Evolutionary conservation across 2,888 invertebrate genomes (phyloP), one percentile per base, ranked within the genome.

Genomic region (Drosophila emarginata): DNA sequence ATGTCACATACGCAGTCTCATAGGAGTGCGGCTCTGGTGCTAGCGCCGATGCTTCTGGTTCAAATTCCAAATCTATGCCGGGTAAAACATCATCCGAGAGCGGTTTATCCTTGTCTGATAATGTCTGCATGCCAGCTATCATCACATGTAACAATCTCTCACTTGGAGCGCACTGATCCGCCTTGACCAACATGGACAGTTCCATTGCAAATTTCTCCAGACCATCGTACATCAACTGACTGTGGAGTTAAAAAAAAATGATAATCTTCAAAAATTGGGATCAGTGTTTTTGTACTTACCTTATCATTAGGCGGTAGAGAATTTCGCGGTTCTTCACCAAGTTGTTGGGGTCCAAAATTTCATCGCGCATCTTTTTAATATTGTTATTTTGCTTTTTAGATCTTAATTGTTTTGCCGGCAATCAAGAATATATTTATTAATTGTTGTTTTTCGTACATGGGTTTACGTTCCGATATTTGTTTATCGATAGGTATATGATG

Each of bases 1-100:
- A 97, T 2, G 99, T 99, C 37, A 99, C 98, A 90, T 99, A 99
- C 0, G 99, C 99, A 0, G 99, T 99, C 93, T 99, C 99, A 90
- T 99, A 99, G 9, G 97, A 94, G 0, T 98, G 97, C 0, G 99
- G 99, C 91, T 99, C 99, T 0, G 99, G 98, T 0, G 99, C 98
- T 14, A 97, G 94, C 0, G 96, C 95, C 5, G 96, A 96, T 0
- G 97, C 96, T 91, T 99, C 99, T 60, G 98, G 98, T 91, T 99
- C 99, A 92, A 96, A 99, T 91, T 99, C 99, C 73, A 99, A 92
- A 92, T 99, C 99, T 57, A 92, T 91, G 14, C 92, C 92, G 0
- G 91, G 89, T 36, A 91, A 64, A 2, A 91, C 89, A 70, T 92
- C 91, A 12, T 92, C 92, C 60, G 92, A 91, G 2, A 81, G 80